Base-by-base conservation (phyloP, 2,888 invertebrate genomes). In the Polyommatus icarus region DNA sequence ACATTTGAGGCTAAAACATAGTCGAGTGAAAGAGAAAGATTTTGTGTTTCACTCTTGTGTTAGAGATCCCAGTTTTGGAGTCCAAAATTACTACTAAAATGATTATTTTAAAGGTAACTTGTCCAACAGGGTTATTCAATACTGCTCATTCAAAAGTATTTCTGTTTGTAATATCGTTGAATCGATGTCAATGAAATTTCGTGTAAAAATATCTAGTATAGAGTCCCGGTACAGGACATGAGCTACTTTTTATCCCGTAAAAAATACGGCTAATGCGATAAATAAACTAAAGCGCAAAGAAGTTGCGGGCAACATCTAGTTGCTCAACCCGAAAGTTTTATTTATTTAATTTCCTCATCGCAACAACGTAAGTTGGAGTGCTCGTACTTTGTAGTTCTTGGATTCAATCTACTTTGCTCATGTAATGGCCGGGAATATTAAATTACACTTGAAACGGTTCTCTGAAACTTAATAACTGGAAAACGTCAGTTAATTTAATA, bases 361-460 rank as follows among this genome's bases (percentile, higher is more conserved):
- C 59, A 59, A 59, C 59, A 59, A 20, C 59, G 59, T 59, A 20
- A 59, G 59, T 59, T n/a, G 8, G 1, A 20, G 59, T 59, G 59
- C 20, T 59, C 59, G 20, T 20, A 59, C 59, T 59, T 59, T 59
- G 59, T 59, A 59, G 59, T 59, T 59, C 20, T n/a, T 20, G 20
- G 59, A 59, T 20, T 20, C 20, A 59, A 59, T 59, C 20, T 59
- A 20, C 10, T 59, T 1, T 3, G 59, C 59, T 59, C 7, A 20
- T 59, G 59, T 20, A 20, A 59, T 57, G 20, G 57, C 57, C n/a
- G 57, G 57, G 57, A 59, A 59, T 59, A 59, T 59, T 59, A 59
- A 59, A 59, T 59, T 20, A 59, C 59, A 59, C 1, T 59, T 59
- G 20, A 59, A 59, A 59, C 59, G 59, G 10, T n/a, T n/a, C 20